Percentiles rank a stretch among this genome's conserved stretches.
These are phyloP conservation scores for Encarsia formosa DNA, from an alignment of 2,888 invertebrate genomes.

Conservation along the genomic window DNA sequence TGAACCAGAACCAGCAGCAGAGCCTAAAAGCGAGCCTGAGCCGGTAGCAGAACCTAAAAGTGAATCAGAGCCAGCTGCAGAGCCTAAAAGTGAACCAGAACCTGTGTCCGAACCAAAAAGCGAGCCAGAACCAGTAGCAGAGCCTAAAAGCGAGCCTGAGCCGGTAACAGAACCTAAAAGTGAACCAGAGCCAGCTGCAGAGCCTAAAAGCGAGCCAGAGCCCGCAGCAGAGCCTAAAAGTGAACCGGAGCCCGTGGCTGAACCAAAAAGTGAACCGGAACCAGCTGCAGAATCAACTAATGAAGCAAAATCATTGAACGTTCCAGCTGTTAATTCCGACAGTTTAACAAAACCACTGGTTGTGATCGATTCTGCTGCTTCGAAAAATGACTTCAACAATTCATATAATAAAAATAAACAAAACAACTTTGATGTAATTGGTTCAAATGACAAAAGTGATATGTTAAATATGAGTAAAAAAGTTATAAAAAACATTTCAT, in stretches of 20 bases:
- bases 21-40: constrained; percentile 31
- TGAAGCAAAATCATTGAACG: no score
- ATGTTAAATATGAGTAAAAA: no score
- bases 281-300: constrained; percentile 31
- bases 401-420: no score
- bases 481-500: no score
- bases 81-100: constrained; percentile 41
- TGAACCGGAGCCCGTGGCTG: constrained; percentile 16
- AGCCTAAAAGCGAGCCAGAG: constrained; percentile 31
- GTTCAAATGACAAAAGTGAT: no score
- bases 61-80: constrained; percentile 30
- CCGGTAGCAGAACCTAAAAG: constrained; percentile 36
- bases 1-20: constrained; percentile 11
- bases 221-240: constrained; percentile 21
- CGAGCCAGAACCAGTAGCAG: constrained; percentile 34
- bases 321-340: no score
- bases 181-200: constrained; percentile 35
- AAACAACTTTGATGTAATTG: no score
- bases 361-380: no score
- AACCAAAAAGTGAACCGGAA: constrained; percentile 35
- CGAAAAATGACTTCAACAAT: no score
- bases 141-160: constrained; percentile 38
- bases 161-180: constrained; percentile 26
- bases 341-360: no score
- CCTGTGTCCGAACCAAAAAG: constrained; percentile 38